Evolutionary conservation across 2,888 invertebrate genomes (phyloP).

Genomic region (Lasioglossum vierecki): DNA sequence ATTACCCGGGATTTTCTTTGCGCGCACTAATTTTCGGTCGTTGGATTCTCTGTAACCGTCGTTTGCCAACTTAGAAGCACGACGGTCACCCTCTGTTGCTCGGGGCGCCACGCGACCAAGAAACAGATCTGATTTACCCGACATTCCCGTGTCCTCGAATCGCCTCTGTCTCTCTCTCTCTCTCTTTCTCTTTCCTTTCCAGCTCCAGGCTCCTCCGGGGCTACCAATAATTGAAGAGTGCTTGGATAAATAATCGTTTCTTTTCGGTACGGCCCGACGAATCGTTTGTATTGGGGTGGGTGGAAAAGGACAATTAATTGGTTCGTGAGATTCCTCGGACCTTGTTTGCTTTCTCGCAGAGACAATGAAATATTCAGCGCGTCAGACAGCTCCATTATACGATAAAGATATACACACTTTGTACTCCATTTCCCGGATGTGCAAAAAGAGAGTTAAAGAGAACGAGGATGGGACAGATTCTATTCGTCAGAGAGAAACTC

Average conservation of each 20-base stretch:
- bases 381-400: slow-evolving; percentile 41
- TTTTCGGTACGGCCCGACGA: neutral
- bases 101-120: slow-evolving; percentile 1
- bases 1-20: slow-evolving; percentile 77
- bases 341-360: slow-evolving; percentile 41
- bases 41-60: slow-evolving; percentile 60
- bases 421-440: slow-evolving; percentile 39
- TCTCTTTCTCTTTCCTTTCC: neutral
- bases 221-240: slow-evolving; percentile 43
- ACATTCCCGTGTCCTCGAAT: neutral
- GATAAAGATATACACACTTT: slow-evolving; percentile 51
- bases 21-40: slow-evolving; percentile 63
- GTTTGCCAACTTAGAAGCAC: slow-evolving; percentile 47
- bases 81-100: slow-evolving; percentile 15
- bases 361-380: slow-evolving; percentile 57
- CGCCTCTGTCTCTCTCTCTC: neutral
- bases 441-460: slow-evolving; percentile 10
- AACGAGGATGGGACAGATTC: slow-evolving; percentile 7
- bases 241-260: slow-evolving; percentile 39
- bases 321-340: slow-evolving; percentile 21
- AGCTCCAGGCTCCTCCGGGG: neutral
- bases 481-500: slow-evolving; percentile 52
- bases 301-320: slow-evolving; percentile 47
- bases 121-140: neutral
- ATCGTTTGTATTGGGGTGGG: slow-evolving; percentile 20